Evolutionary conservation across 92 coral and sea anemone species (phyloP), one percentile per base, ranked within the genome.

Genomic region (Umimayanthus kanabou): DNA sequence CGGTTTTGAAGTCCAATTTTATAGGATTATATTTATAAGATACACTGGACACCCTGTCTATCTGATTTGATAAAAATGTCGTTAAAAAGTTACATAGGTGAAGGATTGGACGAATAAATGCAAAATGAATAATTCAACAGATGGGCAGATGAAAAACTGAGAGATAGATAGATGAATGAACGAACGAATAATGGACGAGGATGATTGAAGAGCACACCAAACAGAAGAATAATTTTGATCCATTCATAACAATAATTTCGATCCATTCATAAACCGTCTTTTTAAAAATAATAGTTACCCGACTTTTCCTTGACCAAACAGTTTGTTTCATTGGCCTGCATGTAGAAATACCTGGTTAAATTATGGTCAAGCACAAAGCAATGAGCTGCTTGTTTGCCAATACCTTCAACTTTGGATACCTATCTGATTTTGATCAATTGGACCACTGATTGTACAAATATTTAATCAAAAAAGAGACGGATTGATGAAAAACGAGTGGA

Each of bases 291-390:
- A 47, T 6, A 8, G 9, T 47, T 10, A 13, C 53, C 14, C 6
- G 53, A 47, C 53, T 8, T 47, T 47, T 47, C 14, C 53, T 8
- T 47, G 53, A 47, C 1, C 10, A 47, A 47, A 47, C 11, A 47
- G 14, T 47, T 6, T 47, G 8, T 47, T 8, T 47, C 37, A 33
- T 33, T 33, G 14, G 2, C 1, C 53, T 47, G 53, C 25, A 61
- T 43, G 87, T 83, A 83, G 7, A 83, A 66, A 28, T 83, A 83
- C 47, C 87, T 83, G 65, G 23, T 20, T 39, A 1, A 20, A 39
- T 39, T 0, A 22, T 3, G 22, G 6, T 29, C 39, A 26, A 5
- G 22, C 22, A 22, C 14, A 76, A 42, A 5, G 9, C 5, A 40
- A n/a, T 20, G 25, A 40, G 1, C 5, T 14, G 28, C 16, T 40